These are phyloP conservation scores for Polypedilum pembai DNA, from an alignment of 1,140 invertebrate species.

Conservation along the genomic window DNA sequence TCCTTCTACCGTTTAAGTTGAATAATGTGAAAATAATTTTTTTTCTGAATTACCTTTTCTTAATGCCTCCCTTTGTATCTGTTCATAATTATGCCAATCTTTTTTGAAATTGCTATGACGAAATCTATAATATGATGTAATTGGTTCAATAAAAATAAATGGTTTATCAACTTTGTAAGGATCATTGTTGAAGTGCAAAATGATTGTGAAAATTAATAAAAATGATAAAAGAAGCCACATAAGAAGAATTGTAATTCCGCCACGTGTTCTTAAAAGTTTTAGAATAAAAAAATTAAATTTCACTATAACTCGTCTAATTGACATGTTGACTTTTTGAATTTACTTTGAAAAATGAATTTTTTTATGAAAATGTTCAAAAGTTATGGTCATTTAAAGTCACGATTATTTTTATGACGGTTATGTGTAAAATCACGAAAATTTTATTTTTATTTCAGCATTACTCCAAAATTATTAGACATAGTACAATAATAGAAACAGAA, in stretches of 20 bases:
- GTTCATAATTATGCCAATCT: constrained; percentile 65
- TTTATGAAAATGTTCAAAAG: no score
- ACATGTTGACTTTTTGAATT: neutral
- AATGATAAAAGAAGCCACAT: neutral
- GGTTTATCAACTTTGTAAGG: neutral
- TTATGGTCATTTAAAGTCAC: no score
- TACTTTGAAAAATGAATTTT: no score
- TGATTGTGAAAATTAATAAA: neutral
- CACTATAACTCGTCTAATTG: neutral
- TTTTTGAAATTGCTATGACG: constrained; percentile 36
- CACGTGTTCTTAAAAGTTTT: neutral
- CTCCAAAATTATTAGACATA: no score
- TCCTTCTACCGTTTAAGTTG: no score
- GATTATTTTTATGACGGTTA: no score
- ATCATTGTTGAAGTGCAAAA: neutral
- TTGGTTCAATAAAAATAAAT: neutral
- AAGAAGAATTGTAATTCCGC: neutral
- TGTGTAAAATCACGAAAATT: no score
- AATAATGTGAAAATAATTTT: no score
- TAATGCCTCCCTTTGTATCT: constrained; percentile 51
- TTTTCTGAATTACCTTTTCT: constrained; percentile 42
- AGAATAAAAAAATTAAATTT: neutral
- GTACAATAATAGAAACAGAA: no score
- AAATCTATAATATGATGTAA: constrained; percentile 7
- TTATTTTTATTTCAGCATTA: no score